Base-by-base conservation (phyloP, 2,888 invertebrate genomes). In the Heliconius charithonia region DNA sequence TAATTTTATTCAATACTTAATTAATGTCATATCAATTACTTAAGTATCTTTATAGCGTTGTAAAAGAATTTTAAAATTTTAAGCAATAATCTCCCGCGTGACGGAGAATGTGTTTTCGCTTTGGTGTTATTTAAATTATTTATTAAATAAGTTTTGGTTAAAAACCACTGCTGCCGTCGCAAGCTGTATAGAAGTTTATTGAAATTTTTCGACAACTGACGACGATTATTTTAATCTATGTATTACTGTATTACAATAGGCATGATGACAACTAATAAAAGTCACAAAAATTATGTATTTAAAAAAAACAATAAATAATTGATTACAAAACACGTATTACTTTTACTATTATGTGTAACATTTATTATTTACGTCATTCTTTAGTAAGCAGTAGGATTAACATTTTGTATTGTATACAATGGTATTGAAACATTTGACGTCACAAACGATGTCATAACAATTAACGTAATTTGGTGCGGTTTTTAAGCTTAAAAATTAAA, bases 11-110 rank as follows among this genome's bases (percentile, higher is more conserved):
- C 73, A 67, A 32, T 65, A 72, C 56, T 77, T 66, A 77, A 66
- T 77, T 66, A 77, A 66, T 37, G 29, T 59, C 92, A 92, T 92
- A 92, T 92, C 92, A 92, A 88, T 90, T 91, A 84, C 85, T 89
- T 90, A 90, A 87, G 87, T 87, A 83, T 75, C 83, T 65, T 73
- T 32, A 65, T 73, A 76, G 27, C 67, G 59, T 78, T 72, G 72
- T 69, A 75, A 71, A 70, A 65, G 67, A 51, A 74, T 75, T 63
- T 76, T 77, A 70, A 62, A 29, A 76, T 73, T 37, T 78, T 69
- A 69, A 80, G 80, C 80, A 80, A 80, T 80, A 80, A 75, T 77
- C 71, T 63, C 45, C 25, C 9, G 37, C 22, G 51, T 77, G 25
- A 51, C 25, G 29, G 51, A 72, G 71, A 70, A 29, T 9, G 2